Base-by-base conservation (phyloP, 2,888 invertebrate species). In the Pelosia muscerda region DNA sequence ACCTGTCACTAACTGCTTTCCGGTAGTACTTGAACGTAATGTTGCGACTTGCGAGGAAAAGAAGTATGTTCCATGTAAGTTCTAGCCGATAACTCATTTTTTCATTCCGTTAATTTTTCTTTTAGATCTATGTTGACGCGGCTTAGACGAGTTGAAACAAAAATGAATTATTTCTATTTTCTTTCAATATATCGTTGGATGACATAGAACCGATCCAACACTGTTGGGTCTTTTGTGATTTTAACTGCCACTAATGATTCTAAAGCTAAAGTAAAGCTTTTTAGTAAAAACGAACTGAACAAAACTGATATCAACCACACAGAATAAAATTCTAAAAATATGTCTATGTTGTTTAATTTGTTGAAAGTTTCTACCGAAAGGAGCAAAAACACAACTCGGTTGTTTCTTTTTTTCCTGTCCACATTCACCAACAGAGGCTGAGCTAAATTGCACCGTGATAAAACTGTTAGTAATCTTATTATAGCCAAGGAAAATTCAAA, bases 401-500 rank as follows among this genome's bases (percentile, higher is more conserved):
- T 38, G 54, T 65, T 61, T 58, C 49, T 61, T 69, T 68, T 56
- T 64, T n/a, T 64, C 54, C 25, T 13, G 6, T 25, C 11, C 65
- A 31, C 58, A 55, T 67, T 42, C 28, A 22, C 58, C 38, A 56
- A 67, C 69, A 58, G 59, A 15, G 42, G 22, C 60, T 63, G 69
- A 73, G 69, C 58, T 55, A 72, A 79, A 79, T 72, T 65, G 69
- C 69, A 61, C 68, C 68, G 63, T 71, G 65, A 71, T 68, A 79
- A 77, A 79, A 79, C 68, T 70, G 28, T 61, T 77, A 68, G 69
- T 73, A 75, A 75, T 76, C 72, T 68, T 79, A 76, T 76, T 71
- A 76, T 63, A 76, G 68, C 59, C 22, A 70, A 74, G 62, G 68
- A 69, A 72, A 72, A 74, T 72, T 72, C 74, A 73, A 76, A 76